Evolutionary conservation across 2,888 invertebrate species (phyloP).

Genomic region (Noctuana brunneofusca): DNA sequence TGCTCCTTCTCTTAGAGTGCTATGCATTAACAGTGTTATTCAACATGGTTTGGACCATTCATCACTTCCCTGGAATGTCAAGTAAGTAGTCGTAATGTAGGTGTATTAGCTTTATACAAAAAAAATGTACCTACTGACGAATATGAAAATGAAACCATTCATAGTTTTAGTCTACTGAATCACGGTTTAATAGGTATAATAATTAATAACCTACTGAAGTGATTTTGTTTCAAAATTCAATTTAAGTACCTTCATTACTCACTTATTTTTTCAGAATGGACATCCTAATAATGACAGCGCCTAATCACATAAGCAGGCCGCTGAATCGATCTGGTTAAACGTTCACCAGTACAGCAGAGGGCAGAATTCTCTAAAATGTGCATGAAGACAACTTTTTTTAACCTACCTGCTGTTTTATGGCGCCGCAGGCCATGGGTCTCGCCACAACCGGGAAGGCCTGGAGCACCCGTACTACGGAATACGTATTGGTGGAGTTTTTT

Average conservation of each 20-base stretch:
- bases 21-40: constrained; percentile 86
- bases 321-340: constrained; percentile 65
- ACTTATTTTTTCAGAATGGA: constrained; percentile 81
- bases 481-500: too few species aligned
- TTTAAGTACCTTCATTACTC: background rate
- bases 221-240: background rate
- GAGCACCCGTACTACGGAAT: too few species aligned
- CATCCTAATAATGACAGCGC: constrained; percentile 86
- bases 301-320: constrained; percentile 86
- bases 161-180: too few species aligned
- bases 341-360: background rate
- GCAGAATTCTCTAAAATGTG: background rate
- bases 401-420: too few species aligned
- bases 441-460: too few species aligned
- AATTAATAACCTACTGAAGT: too few species aligned
- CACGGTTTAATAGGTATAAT: too few species aligned
- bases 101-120: too few species aligned
- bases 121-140: too few species aligned
- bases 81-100: constrained; percentile 74
- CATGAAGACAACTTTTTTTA: background rate
- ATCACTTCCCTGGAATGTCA: constrained; percentile 84
- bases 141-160: too few species aligned
- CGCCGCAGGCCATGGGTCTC: too few species aligned
- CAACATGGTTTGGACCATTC: constrained; percentile 85
- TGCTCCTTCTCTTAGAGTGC: constrained; percentile 88